A percentile compares a stretch with the other conserved stretches of the same genome.
Evolutionary conservation across 2,797 vertebrate species (phyloP).

Genomic region (Antennarius maculatus): DNA sequence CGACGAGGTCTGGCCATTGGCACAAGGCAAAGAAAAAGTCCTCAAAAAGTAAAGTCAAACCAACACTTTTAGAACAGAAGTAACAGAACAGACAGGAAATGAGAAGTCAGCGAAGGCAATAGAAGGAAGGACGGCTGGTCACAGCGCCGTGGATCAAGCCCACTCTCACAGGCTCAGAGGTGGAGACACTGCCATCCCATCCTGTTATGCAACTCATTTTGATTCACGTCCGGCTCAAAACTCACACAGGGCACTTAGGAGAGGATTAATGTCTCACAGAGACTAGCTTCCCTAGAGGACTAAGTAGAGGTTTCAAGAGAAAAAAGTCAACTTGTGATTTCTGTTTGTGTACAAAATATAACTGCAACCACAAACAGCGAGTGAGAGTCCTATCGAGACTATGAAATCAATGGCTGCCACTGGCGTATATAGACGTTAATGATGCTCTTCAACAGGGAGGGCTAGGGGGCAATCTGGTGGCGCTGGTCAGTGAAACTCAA

Average conservation of each 20-base stretch:
- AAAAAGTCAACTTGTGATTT: constrained; percentile 23
- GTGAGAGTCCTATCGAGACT: constrained; percentile 7
- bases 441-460: too few relatives aligned
- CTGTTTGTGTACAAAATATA: constrained; percentile 15
- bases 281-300: constrained; percentile 39
- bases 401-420: too few relatives aligned
- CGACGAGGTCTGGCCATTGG: not conserved
- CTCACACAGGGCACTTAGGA: constrained; percentile 36
- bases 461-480: too few relatives aligned
- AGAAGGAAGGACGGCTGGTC: constrained; percentile 51
- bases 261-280: constrained; percentile 43
- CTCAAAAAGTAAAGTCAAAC: constrained; percentile 18
- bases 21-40: constrained; percentile 14
- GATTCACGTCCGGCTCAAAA: constrained; percentile 39
- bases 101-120: constrained; percentile 22
- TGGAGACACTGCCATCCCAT: constrained; percentile 60
- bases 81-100: constrained; percentile 19
- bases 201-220: constrained; percentile 56
- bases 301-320: constrained; percentile 13
- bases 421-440: too few relatives aligned
- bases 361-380: constrained; percentile 23
- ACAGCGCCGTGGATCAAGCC: constrained; percentile 54
- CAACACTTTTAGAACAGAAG: constrained; percentile 17
- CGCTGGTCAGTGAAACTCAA: too few relatives aligned
- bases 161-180: constrained; percentile 46